phyloP scores from a whole-genome alignment of 2,113 vertebrate species.

The Podarcis cretensis region DNA sequence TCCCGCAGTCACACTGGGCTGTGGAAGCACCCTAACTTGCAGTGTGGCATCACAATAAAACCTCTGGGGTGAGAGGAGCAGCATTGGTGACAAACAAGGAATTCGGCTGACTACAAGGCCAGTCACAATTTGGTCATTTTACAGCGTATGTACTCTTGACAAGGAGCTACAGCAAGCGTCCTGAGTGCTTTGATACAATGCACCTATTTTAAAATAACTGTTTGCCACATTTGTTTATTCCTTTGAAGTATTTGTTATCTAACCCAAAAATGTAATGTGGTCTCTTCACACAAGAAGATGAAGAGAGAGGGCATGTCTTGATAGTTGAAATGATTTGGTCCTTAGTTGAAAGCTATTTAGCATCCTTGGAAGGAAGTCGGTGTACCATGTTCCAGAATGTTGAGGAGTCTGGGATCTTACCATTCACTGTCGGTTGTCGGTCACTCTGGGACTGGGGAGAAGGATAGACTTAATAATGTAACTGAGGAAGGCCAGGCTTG shows the following conservation, averaged over 20 bases:
- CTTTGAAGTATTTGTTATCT: neutral
- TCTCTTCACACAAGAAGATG: neutral
- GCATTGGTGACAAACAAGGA: neutral
- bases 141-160: too few relatives aligned
- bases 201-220: neutral
- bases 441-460: neutral
- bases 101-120: neutral
- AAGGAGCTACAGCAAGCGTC: too few relatives aligned
- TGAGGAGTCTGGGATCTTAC: neutral
- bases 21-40: too few relatives aligned
- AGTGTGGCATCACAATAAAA: neutral
- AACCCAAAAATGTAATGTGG: neutral
- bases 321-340: neutral
- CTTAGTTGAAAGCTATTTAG: neutral
- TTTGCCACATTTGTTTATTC: neutral
- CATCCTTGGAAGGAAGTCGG: neutral
- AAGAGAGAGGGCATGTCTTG: neutral
- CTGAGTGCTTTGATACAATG: neutral
- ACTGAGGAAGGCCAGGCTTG: neutral
- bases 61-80: neutral
- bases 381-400: neutral
- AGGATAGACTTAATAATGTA: neutral
- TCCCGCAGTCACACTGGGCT: neutral
- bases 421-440: neutral
- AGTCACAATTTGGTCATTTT: neutral